Evolutionary conservation across 2,888 invertebrate species (phyloP).

Genomic region (Trachelus tabidus): DNA sequence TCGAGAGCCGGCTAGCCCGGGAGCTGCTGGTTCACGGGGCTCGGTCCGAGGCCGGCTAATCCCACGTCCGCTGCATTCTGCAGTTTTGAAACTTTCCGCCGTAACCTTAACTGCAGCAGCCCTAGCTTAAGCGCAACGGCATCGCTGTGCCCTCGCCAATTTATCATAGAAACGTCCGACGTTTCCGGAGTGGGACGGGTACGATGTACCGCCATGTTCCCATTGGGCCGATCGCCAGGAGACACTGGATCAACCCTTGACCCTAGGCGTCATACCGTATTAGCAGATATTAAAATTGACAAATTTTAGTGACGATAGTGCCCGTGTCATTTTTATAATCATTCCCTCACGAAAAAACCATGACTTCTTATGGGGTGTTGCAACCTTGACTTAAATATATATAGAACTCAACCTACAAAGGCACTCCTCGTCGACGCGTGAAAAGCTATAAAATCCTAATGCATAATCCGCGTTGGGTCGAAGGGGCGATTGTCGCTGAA

Average conservation of each 20-base stretch:
- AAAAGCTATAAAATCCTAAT: neutral
- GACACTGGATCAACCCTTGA: neutral
- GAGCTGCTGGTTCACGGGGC: neutral
- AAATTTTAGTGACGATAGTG: neutral
- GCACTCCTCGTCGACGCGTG: neutral
- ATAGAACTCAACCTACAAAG: neutral
- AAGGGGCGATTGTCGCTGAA: neutral
- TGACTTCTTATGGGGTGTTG: too few relatives aligned
- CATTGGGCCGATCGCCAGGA: neutral
- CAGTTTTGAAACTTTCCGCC: slow-evolving; percentile 61
- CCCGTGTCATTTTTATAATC: too few relatives aligned
- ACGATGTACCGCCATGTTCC: neutral
- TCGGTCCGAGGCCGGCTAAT: slow-evolving; percentile 49
- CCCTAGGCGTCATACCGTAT: neutral
- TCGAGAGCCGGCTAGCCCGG: neutral
- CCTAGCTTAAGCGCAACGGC: slow-evolving; percentile 51
- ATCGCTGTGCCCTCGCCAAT: slow-evolving; percentile 39
- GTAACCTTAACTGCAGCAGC: slow-evolving; percentile 41
- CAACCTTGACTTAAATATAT: neutral
- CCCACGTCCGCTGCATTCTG: slow-evolving; percentile 58
- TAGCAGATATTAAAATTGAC: neutral
- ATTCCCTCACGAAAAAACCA: too few relatives aligned
- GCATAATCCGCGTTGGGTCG: neutral
- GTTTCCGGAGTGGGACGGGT: slow-evolving; percentile 16
- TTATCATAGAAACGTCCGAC: slow-evolving; percentile 40